A percentile compares a stretch with the other conserved stretches of the same genome.
phyloP scores from a whole-genome alignment of 1,140 invertebrate species.

The Epicauta chinensis region DNA sequence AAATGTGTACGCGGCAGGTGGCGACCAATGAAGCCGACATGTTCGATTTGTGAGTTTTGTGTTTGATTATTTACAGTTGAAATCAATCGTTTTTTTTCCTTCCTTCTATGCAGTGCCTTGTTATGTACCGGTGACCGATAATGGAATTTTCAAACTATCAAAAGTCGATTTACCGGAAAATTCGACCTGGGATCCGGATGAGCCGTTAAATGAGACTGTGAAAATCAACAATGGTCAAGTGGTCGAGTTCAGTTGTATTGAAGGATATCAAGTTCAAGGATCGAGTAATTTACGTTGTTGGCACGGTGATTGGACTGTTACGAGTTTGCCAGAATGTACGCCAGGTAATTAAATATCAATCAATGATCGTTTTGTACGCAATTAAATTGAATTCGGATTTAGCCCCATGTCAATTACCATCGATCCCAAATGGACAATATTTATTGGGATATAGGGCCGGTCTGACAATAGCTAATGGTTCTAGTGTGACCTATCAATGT shows the following conservation, averaged over 20 bases:
- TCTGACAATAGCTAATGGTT: constrained; percentile 70
- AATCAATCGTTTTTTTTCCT: too few species aligned
- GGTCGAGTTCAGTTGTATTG: constrained; percentile 58
- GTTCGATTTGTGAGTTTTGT: constrained; percentile 68
- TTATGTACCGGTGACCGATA: constrained; percentile 54
- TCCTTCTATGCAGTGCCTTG: constrained; percentile 55
- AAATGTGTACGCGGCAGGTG: constrained; percentile 72
- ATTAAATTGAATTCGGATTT: constrained; percentile 16
- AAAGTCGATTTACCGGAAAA: constrained; percentile 36
- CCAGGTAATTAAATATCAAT: constrained; percentile 50
- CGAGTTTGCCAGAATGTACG: constrained; percentile 66
- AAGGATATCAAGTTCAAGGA: constrained; percentile 63
- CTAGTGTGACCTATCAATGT: constrained; percentile 60
- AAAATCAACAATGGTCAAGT: constrained; percentile 56
- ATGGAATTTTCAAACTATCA: constrained; percentile 56
- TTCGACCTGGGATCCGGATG: constrained; percentile 25
- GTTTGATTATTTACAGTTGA: constrained; percentile 8
- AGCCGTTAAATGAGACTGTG: constrained; percentile 49
- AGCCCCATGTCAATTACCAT: constrained; percentile 69
- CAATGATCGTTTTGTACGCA: background rate
- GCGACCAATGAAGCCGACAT: constrained; percentile 73
- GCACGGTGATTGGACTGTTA: constrained; percentile 71
- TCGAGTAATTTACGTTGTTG: constrained; percentile 65
- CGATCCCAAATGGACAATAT: constrained; percentile 66
- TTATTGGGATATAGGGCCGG: constrained; percentile 68